Conservation (phyloP, 53 echinoderm and acorn worm species). For the Glandiceps talaboti region DNA sequence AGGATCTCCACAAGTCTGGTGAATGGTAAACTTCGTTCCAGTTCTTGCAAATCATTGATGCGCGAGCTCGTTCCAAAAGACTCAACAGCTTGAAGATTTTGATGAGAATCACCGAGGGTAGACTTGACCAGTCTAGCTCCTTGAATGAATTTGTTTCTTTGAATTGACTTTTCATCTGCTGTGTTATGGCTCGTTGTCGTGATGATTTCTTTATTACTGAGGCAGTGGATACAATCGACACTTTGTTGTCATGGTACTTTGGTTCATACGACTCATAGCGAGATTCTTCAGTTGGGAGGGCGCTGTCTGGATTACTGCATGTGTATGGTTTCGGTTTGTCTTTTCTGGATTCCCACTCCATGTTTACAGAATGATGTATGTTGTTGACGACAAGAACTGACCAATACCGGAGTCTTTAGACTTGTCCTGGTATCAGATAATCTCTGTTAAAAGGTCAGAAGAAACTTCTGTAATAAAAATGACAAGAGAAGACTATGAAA, state of each 20-base stretch:
- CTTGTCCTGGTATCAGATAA: no score
- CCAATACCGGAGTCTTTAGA: no score
- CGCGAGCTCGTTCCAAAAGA: constrained; percentile 45
- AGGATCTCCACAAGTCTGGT: constrained; percentile 71
- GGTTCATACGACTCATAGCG: neutral
- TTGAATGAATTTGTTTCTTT: neutral
- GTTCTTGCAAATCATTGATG: constrained; percentile 47
- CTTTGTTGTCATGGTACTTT: neutral
- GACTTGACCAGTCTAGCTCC: constrained; percentile 7
- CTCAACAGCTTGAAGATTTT: constrained; percentile 49
- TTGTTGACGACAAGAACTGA: no score
- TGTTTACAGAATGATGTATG: no score
- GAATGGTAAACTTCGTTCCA: constrained; percentile 57
- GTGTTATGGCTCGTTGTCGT: neutral
- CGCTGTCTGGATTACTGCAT: no score
- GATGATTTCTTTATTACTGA: neutral
- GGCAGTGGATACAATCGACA: neutral
- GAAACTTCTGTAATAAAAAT: no score
- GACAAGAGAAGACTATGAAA: no score
- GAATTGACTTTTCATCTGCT: neutral
- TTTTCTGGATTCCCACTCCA: no score
- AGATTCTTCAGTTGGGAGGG: no score
- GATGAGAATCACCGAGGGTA: constrained; percentile 27
- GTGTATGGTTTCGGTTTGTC: no score
- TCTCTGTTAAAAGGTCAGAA: no score